These are phyloP conservation scores for Chironomus striatipennis DNA, from an alignment of 1,140 invertebrate species.

Conservation along the genomic window DNA sequence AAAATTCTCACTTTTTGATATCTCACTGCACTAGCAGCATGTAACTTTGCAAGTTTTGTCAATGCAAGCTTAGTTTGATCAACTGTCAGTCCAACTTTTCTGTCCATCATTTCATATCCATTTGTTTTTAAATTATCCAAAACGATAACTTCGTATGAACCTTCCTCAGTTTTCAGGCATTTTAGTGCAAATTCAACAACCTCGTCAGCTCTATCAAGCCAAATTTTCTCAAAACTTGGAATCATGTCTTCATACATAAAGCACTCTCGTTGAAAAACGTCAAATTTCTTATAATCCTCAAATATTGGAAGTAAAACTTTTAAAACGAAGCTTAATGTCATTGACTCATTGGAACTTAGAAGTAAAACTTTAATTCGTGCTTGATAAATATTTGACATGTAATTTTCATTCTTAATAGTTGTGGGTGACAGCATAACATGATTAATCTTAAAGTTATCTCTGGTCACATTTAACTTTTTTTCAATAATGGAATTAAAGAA, in stretches of 20 bases:
- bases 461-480: neutral
- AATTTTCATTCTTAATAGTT: neutral
- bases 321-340: neutral
- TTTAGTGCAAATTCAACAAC: neutral
- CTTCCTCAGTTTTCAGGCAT: neutral
- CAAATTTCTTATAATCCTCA: neutral
- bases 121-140: slow-evolving; percentile 43
- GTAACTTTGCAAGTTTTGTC: slow-evolving; percentile 45
- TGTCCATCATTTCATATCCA: slow-evolving; percentile 44
- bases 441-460: neutral
- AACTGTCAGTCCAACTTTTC: slow-evolving; percentile 43
- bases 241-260: slow-evolving; percentile 12
- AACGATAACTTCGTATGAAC: slow-evolving; percentile 39
- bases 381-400: neutral
- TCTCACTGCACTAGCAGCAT: slow-evolving; percentile 42
- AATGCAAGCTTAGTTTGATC: slow-evolving; percentile 42
- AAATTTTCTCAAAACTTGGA: slow-evolving; percentile 7
- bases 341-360: neutral
- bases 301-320: slow-evolving; percentile 4
- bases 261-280: neutral
- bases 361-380: neutral
- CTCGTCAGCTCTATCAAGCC: neutral
- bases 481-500: neutral
- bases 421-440: neutral
- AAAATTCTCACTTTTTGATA: slow-evolving; percentile 27